These are phyloP conservation scores for Caenorhabditis doughertyi DNA, from an alignment of 2,888 invertebrate genomes.

Conservation along the genomic window DNA sequence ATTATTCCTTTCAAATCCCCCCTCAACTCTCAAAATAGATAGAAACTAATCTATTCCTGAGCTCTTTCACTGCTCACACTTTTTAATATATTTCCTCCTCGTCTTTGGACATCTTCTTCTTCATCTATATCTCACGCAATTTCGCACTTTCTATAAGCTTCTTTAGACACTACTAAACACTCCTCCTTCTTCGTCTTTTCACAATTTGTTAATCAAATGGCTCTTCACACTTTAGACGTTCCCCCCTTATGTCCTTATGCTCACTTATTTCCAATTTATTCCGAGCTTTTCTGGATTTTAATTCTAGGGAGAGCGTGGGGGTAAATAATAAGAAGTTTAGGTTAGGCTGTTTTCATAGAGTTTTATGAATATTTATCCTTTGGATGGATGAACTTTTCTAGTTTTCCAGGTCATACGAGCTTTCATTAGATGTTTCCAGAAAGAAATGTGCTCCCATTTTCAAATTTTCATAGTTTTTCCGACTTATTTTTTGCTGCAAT, in stretches of 20 bases:
- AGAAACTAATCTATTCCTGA: constrained; percentile 28
- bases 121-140: constrained; percentile 32
- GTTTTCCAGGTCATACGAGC: too few species aligned
- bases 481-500: too few species aligned
- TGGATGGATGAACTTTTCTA: too few species aligned
- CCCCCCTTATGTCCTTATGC: constrained; percentile 23
- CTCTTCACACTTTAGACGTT: constrained; percentile 30
- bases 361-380: too few species aligned
- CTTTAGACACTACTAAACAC: constrained; percentile 10
- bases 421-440: too few species aligned
- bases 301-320: neutral
- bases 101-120: neutral
- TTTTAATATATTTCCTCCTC: constrained; percentile 31
- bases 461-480: too few species aligned
- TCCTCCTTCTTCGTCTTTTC: neutral
- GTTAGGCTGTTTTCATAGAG: too few species aligned
- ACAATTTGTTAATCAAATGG: constrained; percentile 56
- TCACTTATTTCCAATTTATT: constrained; percentile 15
- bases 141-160: constrained; percentile 38
- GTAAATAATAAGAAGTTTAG: neutral
- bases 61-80: neutral
- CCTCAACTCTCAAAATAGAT: constrained; percentile 1
- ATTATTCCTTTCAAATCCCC: neutral
- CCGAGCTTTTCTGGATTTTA: neutral
- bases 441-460: too few species aligned